Evolutionary conservation across 2,888 invertebrate species (phyloP), one percentile per base, ranked within the genome.

Genomic region (Cybosia mesomella): DNA sequence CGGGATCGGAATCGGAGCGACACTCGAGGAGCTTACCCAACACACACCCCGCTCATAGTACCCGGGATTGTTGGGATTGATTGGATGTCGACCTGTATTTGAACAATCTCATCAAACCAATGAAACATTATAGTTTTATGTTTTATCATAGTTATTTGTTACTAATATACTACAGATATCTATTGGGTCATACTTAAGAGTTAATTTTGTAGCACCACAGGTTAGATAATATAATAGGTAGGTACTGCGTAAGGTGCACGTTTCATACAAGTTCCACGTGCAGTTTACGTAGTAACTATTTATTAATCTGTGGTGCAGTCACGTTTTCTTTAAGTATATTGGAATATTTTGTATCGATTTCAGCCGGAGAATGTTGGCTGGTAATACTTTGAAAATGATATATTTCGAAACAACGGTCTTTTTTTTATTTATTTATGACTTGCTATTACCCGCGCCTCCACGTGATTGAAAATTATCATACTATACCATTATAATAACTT

Each of bases 291-390:
- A n/a, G n/a, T n/a, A n/a, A n/a, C n/a, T n/a, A n/a, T n/a, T n/a
- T n/a, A n/a, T n/a, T n/a, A n/a, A n/a, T n/a, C n/a, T n/a, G n/a
- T n/a, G n/a, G n/a, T n/a, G n/a, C n/a, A n/a, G n/a, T 49, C 49
- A 49, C 49, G 49, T 49, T n/a, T 49, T 49, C 49, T 49, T 18
- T 43, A 15, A 5, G 3, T 13, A 43, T 8, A 43, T 7, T 49
- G 49, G 49, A 49, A 49, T n/a, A 49, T n/a, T 49, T 49, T 49
- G n/a, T 49, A 49, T 49, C n/a, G 49, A 7, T 49, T 49, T n/a
- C 49, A n/a, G 49, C 8, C n/a, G 49, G 8, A 49, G n/a, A 5
- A n/a, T 39, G 43, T 18, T 43, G 43, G 7, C 15, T n/a, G 49
- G 49, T 49, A n/a, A 10, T 34, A 34, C 4, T 34, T 34, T 34